Base-by-base conservation (phyloP, 1,140 invertebrate species). In the Uloborus diversus region DNA sequence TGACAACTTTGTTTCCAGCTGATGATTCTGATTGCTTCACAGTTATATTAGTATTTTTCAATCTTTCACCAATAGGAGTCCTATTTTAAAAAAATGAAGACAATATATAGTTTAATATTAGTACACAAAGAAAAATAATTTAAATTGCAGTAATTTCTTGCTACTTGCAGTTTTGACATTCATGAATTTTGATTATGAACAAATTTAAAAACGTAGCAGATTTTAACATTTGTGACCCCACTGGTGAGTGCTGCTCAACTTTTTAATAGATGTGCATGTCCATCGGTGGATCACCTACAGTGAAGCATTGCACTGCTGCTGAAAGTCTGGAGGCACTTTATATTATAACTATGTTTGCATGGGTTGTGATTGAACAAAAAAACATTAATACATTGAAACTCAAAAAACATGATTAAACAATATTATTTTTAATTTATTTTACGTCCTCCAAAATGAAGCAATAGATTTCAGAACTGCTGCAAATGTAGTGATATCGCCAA, bases 31-130 rank as follows among this genome's bases (percentile, higher is more conserved):
- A 7, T 71, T 57, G 47, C 30, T 61, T 59, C 13, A 56, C 9
- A 4, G 33, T 28, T 20, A 5, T n/a, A 28, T 37, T 20, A 1
- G 27, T 2, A 11, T 69, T 33, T 30, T 59, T 71, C 4, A 71
- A 20, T 13, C 69, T 57, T 28, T 71, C 69, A 28, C 25, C 69
- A 23, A 71, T 59, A 28, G 69, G 69, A 42, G 59, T 25, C 32
- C 69, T 71, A 14, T 27, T 23, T 14, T 17, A 3, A 35, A 11
- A 17, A 68, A 0, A 32, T 61, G 9, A 61, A n/a, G 7, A 56
- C 51, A 56, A 7, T 56, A 11, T 11, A 14, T 23, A 56, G 7
- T 14, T 56, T 11, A 7, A 56, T 5, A 56, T 20, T 56, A 14
- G 5, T 56, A 56, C 5, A 14, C 23, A 14, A 14, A 14, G 5